These are phyloP conservation scores for Vespertilio murinus DNA, from an alignment of 2,797 vertebrate species.

Conservation along the genomic window DNA sequence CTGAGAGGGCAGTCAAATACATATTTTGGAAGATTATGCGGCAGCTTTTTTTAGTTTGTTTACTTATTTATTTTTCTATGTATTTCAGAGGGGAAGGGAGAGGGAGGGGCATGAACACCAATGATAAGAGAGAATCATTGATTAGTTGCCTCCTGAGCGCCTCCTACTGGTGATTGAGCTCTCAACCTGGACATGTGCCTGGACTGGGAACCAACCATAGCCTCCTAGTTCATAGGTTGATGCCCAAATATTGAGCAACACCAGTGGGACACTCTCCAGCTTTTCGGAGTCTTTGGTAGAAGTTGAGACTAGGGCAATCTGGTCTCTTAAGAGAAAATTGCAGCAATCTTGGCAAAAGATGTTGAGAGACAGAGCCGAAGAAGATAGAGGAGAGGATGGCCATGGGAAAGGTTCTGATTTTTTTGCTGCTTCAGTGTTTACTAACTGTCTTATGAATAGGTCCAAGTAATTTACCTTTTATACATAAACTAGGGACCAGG, in stretches of 20 bases:
- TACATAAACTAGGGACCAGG: background rate
- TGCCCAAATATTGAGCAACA: too few relatives aligned
- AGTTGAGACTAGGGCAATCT: background rate
- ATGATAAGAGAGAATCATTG: too few relatives aligned
- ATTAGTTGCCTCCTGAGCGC: too few relatives aligned
- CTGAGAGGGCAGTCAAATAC: rapidly evolving
- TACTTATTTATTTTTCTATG: too few relatives aligned
- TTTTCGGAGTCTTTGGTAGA: background rate
- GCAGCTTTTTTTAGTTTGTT: background rate
- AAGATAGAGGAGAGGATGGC: background rate
- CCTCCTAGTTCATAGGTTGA: too few relatives aligned
- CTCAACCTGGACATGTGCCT: too few relatives aligned
- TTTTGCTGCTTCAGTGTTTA: background rate
- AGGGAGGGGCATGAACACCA: too few relatives aligned
- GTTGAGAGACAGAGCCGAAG: background rate
- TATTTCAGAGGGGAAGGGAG: too few relatives aligned
- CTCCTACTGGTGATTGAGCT: too few relatives aligned
- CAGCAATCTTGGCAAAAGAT: background rate
- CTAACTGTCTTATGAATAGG: background rate
- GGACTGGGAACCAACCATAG: too few relatives aligned
- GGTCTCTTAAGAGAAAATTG: background rate
- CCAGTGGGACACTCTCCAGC: background rate
- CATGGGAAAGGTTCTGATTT: background rate
- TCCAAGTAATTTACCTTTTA: background rate
- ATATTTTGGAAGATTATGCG: background rate